Percentiles rank a stretch among this genome's conserved stretches.
phyloP scores from a whole-genome alignment of 2,113 vertebrate species.

The Lynx canadensis region DNA sequence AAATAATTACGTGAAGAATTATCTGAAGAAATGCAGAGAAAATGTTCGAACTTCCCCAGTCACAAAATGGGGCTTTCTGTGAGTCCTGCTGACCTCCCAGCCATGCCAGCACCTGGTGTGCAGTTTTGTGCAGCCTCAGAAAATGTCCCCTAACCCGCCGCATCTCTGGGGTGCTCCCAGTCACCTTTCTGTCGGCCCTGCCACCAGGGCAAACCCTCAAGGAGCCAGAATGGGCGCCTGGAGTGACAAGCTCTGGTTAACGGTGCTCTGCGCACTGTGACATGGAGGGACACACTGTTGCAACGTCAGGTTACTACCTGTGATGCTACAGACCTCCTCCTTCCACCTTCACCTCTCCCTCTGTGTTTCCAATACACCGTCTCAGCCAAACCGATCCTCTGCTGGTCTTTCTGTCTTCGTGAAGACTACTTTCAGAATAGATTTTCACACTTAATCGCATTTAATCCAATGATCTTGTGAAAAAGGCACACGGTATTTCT shows the following conservation, averaged over 20 bases:
- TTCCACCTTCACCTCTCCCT: background rate
- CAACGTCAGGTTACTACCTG: background rate
- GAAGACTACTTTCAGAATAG: background rate
- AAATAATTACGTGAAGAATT: background rate
- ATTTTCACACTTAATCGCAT: background rate
- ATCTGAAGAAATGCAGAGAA: background rate
- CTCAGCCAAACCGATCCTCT: background rate
- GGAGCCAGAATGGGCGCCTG: background rate
- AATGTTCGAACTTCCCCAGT: background rate
- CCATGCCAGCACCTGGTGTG: background rate
- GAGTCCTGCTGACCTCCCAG: background rate
- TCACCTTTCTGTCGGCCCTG: background rate
- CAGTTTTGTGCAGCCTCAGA: background rate
- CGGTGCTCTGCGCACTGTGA: background rate
- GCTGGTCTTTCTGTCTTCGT: background rate
- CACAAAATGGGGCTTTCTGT: background rate
- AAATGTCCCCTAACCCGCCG: background rate
- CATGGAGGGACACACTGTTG: background rate
- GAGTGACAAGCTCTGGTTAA: background rate
- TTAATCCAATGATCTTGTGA: background rate
- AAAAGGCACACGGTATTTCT: background rate
- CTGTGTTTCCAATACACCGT: background rate
- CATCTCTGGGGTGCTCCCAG: background rate
- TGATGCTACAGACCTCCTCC: background rate
- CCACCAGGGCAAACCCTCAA: background rate